A percentile compares a stretch with the other conserved stretches of the same genome.
Conservation (phyloP, 1,140 invertebrate species). For the Drosophila burlai region DNA sequence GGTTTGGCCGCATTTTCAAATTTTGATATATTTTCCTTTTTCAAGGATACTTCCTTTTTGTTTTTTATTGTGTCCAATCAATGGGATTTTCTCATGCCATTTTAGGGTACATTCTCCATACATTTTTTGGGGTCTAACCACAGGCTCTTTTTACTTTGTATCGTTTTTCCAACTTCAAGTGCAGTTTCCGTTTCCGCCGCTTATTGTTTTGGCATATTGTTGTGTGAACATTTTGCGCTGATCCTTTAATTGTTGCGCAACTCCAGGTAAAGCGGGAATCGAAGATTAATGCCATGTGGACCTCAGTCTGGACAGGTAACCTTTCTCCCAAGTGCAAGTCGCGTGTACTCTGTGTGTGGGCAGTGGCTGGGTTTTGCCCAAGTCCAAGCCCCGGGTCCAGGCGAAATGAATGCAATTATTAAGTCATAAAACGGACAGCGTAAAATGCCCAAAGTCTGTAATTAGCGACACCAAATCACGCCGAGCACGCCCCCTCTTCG, state of each 20-base stretch:
- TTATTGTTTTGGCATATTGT: constrained; percentile 79
- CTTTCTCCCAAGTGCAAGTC: constrained; percentile 25
- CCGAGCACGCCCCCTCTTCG: constrained; percentile 42
- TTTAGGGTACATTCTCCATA: constrained; percentile 41
- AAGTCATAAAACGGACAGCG: constrained; percentile 76
- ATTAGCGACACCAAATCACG: constrained; percentile 83
- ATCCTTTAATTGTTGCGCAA: constrained; percentile 80
- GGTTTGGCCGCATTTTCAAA: constrained; percentile 20
- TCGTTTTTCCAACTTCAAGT: constrained; percentile 49
- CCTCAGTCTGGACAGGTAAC: neutral
- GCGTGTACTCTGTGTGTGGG: constrained; percentile 42
- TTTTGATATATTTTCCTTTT: constrained; percentile 6
- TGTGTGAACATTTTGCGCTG: constrained; percentile 77
- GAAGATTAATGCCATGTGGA: constrained; percentile 43
- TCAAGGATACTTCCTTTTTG: constrained; percentile 8
- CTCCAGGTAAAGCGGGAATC: constrained; percentile 35
- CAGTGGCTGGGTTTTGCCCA: constrained; percentile 39
- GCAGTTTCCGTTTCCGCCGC: constrained; percentile 77
- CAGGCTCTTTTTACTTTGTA: constrained; percentile 51
- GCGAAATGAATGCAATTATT: constrained; percentile 77
- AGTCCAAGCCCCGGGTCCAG: constrained; percentile 23
- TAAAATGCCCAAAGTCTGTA: constrained; percentile 72
- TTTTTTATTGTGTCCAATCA: constrained; percentile 6
- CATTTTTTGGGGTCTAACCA: constrained; percentile 45
- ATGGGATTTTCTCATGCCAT: constrained; percentile 66